Base-by-base conservation (phyloP, 2,888 invertebrate genomes). In the Hyposoter didymator region DNA sequence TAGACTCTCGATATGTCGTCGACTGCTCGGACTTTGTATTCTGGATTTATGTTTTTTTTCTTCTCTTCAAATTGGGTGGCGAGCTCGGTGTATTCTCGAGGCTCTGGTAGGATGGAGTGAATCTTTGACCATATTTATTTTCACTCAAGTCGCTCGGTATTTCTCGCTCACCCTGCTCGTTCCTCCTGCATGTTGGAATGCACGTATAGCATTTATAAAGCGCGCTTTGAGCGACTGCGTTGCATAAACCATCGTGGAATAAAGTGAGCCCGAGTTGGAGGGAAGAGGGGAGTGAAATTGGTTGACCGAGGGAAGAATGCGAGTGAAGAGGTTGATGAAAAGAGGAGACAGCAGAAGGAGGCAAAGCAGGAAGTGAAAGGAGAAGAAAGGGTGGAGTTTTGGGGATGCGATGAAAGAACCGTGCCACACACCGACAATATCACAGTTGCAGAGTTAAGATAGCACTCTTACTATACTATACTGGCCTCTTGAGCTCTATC, bases 401-500 rank as follows among this genome's bases (percentile, higher is more conserved):
- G 55, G 55, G 52, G 59, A n/a, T 19, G 78, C 45, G 75, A 49
- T 69, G 59, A 70, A 69, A 55, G 78, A 64, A 28, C 79, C 64
- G 66, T 47, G 12, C 72, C 64, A 66, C 49, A n/a, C 49, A 70
- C 62, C 49, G 52, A 64, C 70, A 32, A 47, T 66, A 59, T 59
- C 47, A 52, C 52, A 72, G 64, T 52, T 32, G 39, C 45, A 47
- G 49, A 64, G 43, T 76, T 64, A 17, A 66, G 72, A 75, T 76
- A 66, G 59, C 72, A 64, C 49, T 75, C 45, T 55, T 66, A 67
- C 69, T 45, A 64, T 70, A 52, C 75, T 52, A 66, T 84, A 87
- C 83, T 74, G 73, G 84, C 78, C 78, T 82, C 84, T 70, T 67
- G 64, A 82, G 87, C 86, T 88, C 86, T 87, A 87, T 90, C 88